These are phyloP conservation scores for Parasteatoda lunata DNA, from an alignment of 2,888 invertebrate genomes.

Conservation along the genomic window DNA sequence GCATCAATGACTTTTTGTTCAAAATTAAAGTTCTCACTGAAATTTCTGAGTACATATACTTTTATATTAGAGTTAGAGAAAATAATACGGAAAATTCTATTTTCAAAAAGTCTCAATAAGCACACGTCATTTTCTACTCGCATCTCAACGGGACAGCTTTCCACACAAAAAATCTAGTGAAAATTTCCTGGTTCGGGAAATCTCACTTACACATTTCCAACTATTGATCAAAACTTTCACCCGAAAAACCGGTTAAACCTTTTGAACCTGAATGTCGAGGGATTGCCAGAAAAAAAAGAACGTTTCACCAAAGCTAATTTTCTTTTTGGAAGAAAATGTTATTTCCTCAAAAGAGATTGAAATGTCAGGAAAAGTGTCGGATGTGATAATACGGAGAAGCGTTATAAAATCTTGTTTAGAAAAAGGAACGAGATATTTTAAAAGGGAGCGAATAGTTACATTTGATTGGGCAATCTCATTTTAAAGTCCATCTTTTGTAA, in stretches of 20 bases:
- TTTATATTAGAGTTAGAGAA: too few species aligned
- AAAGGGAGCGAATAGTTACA: too few species aligned
- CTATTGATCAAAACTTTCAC: neutral
- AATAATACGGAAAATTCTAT: neutral
- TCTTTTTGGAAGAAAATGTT: neutral
- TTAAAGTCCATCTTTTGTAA: too few species aligned
- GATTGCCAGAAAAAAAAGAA: neutral
- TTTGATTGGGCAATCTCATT: too few species aligned
- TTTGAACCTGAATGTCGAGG: neutral
- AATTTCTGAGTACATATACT: too few species aligned
- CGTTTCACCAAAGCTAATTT: neutral
- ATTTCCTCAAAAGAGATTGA: too few species aligned
- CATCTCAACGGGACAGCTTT: neutral
- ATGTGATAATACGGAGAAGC: too few species aligned
- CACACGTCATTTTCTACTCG: neutral
- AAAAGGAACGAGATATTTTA: too few species aligned
- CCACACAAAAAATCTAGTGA: neutral
- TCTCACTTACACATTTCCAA: neutral
- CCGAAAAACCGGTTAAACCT: neutral
- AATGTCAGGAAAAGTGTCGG: too few species aligned
- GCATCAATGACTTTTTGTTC: too few species aligned
- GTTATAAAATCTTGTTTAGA: too few species aligned
- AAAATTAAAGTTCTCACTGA: too few species aligned
- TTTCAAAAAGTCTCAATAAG: neutral
- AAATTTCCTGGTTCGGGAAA: neutral